Conservation (phyloP, 2,113 vertebrate genomes). For the Corynorhinus townsendii region DNA sequence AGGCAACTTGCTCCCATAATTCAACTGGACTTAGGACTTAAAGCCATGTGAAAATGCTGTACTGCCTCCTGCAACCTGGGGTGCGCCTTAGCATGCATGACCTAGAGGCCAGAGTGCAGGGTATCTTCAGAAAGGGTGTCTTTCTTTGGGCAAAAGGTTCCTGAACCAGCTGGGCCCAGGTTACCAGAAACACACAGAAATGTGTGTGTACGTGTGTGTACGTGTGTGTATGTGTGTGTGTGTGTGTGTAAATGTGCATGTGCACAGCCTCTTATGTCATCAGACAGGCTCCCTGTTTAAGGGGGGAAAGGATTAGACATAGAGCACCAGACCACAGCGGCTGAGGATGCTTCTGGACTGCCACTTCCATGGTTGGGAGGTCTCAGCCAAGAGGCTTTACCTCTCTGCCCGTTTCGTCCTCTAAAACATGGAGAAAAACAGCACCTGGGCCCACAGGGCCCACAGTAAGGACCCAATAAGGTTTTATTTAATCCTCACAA, state of each 20-base stretch:
- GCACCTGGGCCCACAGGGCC: background rate
- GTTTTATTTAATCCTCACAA: background rate
- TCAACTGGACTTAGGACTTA: background rate
- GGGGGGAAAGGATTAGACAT: background rate
- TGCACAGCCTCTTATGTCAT: fast-evolving
- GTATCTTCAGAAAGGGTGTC: background rate
- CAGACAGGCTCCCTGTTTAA: background rate
- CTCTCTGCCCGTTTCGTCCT: background rate
- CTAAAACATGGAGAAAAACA: background rate
- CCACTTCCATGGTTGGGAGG: background rate
- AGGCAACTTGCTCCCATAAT: background rate
- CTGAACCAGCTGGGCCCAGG: background rate
- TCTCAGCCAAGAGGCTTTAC: background rate
- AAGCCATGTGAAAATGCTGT: background rate
- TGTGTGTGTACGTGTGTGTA: fast-evolving
- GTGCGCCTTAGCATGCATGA: fast-evolving
- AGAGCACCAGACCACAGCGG: background rate
- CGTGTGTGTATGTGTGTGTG: too few species aligned
- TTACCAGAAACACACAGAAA: background rate
- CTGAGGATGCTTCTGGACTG: background rate
- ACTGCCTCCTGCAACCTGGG: background rate
- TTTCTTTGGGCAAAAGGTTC: background rate
- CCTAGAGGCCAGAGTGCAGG: background rate
- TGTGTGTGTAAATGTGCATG: too few species aligned
- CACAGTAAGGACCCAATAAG: background rate